Evolutionary conservation across 2,888 invertebrate genomes (phyloP), one percentile per base, ranked within the genome.

Genomic region (Chrysina gloriosa): DNA sequence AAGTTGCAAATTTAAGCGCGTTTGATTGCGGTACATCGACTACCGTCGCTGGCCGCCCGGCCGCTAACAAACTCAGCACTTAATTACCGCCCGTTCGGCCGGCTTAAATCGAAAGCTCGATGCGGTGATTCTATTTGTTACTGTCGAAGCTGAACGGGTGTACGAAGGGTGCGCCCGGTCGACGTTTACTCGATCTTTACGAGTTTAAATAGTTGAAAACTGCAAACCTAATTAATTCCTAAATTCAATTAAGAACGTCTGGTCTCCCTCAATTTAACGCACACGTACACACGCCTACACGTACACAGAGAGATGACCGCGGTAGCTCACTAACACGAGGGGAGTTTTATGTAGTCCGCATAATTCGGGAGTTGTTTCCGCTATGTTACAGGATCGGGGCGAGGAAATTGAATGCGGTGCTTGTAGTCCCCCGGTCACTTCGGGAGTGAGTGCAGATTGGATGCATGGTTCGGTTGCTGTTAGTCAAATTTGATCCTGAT

Each of bases 191-290:
- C 71, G 68, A 71, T 70, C 70, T 75, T 75, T 74, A 74, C 70
- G 61, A 72, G 70, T 63, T 36, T 72, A 74, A 75, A 75, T 75
- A 75, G 75, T 75, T 76, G 74, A 77, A 76, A 77, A 77, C 73
- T 76, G 76, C 71, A 72, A 73, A 76, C 73, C 76, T 76, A 78
- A 78, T 78, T 78, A 78, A 78, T 78, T 77, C 75, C 63, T 69
- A 75, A 76, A 77, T 78, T 77, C 77, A 77, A 77, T 77, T 77
- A 77, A 76, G 72, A 74, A 72, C 74, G 74, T 72, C 72, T 73
- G 73, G 72, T 75, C 75, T 56, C 56, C 19, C 34, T 21, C 36
- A 36, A 21, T 56, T 56, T 56, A 56, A 36, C 23, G 23, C 23
- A 48, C 74, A 73, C 73, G 73, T 72, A 74, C 74, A 74, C 74